Conservation (phyloP, 2,797 vertebrate species). For the Helostoma temminkii region DNA sequence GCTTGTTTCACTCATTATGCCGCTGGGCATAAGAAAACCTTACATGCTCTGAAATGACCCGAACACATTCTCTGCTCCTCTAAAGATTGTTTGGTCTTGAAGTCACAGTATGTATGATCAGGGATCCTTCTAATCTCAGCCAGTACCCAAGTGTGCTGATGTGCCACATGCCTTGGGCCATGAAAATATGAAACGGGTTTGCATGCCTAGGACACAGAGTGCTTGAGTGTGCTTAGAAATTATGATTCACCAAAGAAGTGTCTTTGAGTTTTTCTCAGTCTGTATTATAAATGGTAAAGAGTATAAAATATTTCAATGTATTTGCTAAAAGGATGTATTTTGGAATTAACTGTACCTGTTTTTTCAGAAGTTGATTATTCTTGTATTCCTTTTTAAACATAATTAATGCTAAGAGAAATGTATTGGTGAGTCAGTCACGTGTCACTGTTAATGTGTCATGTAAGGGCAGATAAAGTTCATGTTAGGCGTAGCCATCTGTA, state of each 20-base stretch:
- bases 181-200: slow-evolving; percentile 2
- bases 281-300: neutral
- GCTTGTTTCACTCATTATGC: neutral
- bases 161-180: slow-evolving; percentile 2
- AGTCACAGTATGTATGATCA: slow-evolving; percentile 1
- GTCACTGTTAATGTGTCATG: slow-evolving; percentile 7
- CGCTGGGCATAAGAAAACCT: neutral
- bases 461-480: neutral
- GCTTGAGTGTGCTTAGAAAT: neutral
- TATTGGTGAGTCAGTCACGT: too few species aligned
- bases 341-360: neutral
- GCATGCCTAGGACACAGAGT: neutral
- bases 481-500: neutral
- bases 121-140: slow-evolving; percentile 5
- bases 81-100: neutral
- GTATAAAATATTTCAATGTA: neutral
- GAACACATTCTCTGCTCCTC: neutral
- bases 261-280: neutral
- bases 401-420: neutral
- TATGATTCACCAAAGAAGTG: neutral
- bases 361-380: neutral
- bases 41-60: neutral
- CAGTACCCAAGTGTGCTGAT: neutral
- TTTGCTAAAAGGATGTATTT: neutral
- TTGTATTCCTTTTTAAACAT: neutral